These are phyloP conservation scores for Acanthochromis polyacanthus DNA, from an alignment of 2,113 vertebrate species.

Conservation along the genomic window DNA sequence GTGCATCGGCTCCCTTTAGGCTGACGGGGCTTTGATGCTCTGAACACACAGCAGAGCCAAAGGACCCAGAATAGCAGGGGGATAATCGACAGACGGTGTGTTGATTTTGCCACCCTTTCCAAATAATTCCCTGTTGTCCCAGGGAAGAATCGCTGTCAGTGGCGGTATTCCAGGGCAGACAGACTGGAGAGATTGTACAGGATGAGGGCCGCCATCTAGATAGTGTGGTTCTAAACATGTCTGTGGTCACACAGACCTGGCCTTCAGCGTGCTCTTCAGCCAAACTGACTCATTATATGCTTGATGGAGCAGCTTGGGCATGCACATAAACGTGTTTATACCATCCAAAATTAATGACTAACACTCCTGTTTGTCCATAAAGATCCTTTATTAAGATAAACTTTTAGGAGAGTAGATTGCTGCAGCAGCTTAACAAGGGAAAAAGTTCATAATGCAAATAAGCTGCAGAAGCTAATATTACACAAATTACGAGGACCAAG, in stretches of 20 bases:
- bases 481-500: not conserved
- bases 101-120: conserved; percentile 72
- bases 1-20: conserved; percentile 65
- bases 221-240: conserved; percentile 58
- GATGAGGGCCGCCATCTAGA: conserved; percentile 51
- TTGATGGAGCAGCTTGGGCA: not conserved
- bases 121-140: conserved; percentile 75
- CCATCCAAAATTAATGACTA: conserved; percentile 1
- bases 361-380: conserved; percentile 22
- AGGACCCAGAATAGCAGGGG: conserved; percentile 72
- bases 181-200: conserved; percentile 54
- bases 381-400: conserved; percentile 12
- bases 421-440: not conserved
- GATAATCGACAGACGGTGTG: conserved; percentile 72
- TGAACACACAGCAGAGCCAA: conserved; percentile 63
- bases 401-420: not conserved
- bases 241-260: conserved; percentile 60
- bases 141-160: conserved; percentile 64
- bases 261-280: conserved; percentile 53
- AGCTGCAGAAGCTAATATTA: not conserved
- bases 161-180: conserved; percentile 68
- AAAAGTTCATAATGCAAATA: not conserved
- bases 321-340: conserved; percentile 20
- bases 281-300: conserved; percentile 18
- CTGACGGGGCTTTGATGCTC: conserved; percentile 64